Base-by-base conservation (phyloP, 2,113 vertebrate genomes). In the Anolis carolinensis region DNA sequence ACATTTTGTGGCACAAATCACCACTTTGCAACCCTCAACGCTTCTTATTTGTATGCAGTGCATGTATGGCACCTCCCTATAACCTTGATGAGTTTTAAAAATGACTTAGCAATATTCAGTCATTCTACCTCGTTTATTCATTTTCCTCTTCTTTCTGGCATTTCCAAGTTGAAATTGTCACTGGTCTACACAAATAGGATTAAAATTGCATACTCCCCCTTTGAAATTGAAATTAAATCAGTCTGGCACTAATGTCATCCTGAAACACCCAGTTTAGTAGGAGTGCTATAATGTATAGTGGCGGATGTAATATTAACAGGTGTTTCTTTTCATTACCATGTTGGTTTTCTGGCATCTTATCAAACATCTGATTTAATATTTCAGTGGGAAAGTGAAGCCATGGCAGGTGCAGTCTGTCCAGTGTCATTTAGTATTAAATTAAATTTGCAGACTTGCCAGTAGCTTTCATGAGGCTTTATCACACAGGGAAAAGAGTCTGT, bases 1-100 rank as follows among this genome's bases (percentile, higher is more conserved):
- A 80, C 86, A 82, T 88, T 91, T 92, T 84, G 82, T 90, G 90
- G 72, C 78, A 34, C 70, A 83, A 55, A 85, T 81, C 77, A 23
- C 70, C 81, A 34, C 11, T 67, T 83, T 52, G 93, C 85, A 82
- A 18, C 14, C 52, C 85, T 83, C 62, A 86, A 59, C 80, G 79
- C 80, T 91, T 87, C 89, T 91, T 90, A 87, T 91, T 92, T 90
- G 86, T 63, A 86, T 93, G 89, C 91, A 70, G 76, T 0, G 0
- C 87, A 8, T 3, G 50, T 84, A 72, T 73, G 67, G 71, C 76
- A 92, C 88, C 87, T 91, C 86, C 78, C 81, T 86, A 86, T 93
- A 93, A 94, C 91, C 93, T 93, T 93, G 91, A 93, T 94, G 92
- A 92, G 94, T 94, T 93, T 27, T 94, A 94, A 92, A 93, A 95